These are phyloP conservation scores for Cyrtodaria siliqua DNA, from an alignment of 2,888 invertebrate genomes.

Conservation along the genomic window DNA sequence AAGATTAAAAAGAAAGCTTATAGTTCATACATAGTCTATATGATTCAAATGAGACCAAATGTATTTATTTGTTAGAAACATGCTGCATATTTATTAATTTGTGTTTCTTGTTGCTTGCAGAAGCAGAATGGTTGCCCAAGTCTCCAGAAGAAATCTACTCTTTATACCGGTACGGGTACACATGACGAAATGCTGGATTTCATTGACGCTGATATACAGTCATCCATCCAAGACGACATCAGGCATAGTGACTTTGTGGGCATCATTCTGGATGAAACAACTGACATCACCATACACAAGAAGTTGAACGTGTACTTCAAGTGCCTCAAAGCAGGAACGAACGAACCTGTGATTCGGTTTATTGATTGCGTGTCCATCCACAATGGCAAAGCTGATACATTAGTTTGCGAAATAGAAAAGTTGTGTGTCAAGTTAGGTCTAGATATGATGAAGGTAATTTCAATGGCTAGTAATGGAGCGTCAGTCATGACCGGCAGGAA, in stretches of 20 bases:
- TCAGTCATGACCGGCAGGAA: constrained; percentile 23
- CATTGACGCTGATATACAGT: constrained; percentile 18
- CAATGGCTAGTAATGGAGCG: constrained; percentile 32
- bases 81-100: neutral
- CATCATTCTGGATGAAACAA: constrained; percentile 39
- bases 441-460: neutral
- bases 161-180: constrained; percentile 22
- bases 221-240: constrained; percentile 17
- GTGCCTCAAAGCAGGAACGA: constrained; percentile 8
- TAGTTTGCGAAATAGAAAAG: constrained; percentile 13
- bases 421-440: neutral
- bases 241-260: constrained; percentile 28
- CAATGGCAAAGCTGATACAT: constrained; percentile 41
- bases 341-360: constrained; percentile 35
- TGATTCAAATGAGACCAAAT: too few relatives aligned
- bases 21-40: too few relatives aligned
- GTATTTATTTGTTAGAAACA: too few relatives aligned
- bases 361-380: constrained; percentile 25
- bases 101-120: neutral
- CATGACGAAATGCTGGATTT: constrained; percentile 45
- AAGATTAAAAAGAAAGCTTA: too few relatives aligned
- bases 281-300: constrained; percentile 51
- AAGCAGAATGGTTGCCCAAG: constrained; percentile 24
- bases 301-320: constrained; percentile 50
- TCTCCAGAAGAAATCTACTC: constrained; percentile 24